Percentiles rank a stretch among this genome's conserved stretches.
Evolutionary conservation across 2,888 invertebrate genomes (phyloP).

Genomic region (Prosopocoilus inquinatus): DNA sequence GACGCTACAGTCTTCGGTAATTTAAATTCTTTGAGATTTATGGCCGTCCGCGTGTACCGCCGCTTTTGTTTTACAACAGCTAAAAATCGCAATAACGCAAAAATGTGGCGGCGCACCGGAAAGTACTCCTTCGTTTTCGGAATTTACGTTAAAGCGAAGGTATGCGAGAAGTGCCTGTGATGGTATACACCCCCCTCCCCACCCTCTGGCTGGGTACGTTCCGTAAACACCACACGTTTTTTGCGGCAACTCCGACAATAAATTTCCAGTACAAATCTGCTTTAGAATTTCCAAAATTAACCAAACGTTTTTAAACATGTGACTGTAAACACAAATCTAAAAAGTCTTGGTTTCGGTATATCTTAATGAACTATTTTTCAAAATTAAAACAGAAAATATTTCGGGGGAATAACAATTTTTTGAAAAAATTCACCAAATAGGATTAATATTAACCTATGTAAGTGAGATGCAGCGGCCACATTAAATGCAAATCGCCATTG

Average conservation of each 20-base stretch:
- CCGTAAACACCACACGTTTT: not conserved
- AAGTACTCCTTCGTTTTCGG: conserved; percentile 24
- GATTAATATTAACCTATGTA: too few relatives aligned
- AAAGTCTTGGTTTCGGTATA: too few relatives aligned
- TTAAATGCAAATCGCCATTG: too few relatives aligned
- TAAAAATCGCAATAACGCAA: conserved; percentile 31
- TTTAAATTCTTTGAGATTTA: conserved; percentile 40
- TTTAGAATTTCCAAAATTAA: too few relatives aligned
- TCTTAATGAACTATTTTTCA: too few relatives aligned
- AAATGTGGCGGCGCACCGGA: conserved; percentile 23
- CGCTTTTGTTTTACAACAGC: conserved; percentile 26
- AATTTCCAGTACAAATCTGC: too few relatives aligned
- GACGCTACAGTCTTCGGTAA: conserved; percentile 29
- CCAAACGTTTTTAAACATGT: too few relatives aligned
- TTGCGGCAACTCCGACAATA: not conserved
- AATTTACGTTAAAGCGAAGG: conserved; percentile 27
- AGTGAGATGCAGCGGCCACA: too few relatives aligned
- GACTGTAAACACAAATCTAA: too few relatives aligned
- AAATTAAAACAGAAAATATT: too few relatives aligned
- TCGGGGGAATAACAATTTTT: too few relatives aligned
- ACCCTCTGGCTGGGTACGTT: not conserved
- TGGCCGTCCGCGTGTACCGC: conserved; percentile 21
- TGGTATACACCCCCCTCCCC: conserved; percentile 1
- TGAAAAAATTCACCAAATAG: too few relatives aligned
- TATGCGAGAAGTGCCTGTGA: conserved; percentile 22